Conservation (phyloP, 2,797 vertebrate species). For the Aotus griseimembra region DNA sequence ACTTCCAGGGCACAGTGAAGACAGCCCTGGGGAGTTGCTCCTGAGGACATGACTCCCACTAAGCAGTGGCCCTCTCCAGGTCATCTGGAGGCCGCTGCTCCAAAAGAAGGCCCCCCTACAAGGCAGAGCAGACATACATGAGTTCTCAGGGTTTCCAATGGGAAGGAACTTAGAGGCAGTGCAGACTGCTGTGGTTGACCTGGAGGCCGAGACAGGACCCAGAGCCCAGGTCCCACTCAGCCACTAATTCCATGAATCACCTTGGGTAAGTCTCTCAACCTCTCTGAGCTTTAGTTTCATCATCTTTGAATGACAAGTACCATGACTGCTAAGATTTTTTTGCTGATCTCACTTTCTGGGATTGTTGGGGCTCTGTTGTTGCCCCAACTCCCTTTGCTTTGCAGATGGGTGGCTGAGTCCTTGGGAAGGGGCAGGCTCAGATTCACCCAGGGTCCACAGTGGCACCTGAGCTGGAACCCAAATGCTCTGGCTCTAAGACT, state of each 20-base stretch:
- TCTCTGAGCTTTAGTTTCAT: neutral
- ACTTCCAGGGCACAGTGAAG: neutral
- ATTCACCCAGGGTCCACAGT: neutral
- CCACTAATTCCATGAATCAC: neutral
- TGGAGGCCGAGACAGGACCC: neutral
- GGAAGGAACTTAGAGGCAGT: neutral
- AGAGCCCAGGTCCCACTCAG: neutral
- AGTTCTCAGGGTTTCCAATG: neutral
- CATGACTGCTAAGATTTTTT: neutral
- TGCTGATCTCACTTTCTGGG: neutral
- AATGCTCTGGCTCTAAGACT: neutral
- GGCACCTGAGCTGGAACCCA: neutral
- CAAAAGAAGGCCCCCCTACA: neutral
- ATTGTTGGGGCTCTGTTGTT: neutral
- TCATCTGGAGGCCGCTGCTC: neutral
- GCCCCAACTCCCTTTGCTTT: neutral
- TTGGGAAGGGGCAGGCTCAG: neutral
- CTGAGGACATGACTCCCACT: neutral
- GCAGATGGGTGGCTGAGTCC: neutral
- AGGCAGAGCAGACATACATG: neutral
- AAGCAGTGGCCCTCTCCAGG: neutral
- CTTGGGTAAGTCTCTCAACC: neutral
- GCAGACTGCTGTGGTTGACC: neutral
- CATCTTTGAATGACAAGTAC: neutral
- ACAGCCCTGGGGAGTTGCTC: slow-evolving; percentile 44